Percentiles rank a stretch among this genome's conserved stretches.
Conservation (phyloP, 2,888 invertebrate genomes). For the Coenonympha arcania region DNA sequence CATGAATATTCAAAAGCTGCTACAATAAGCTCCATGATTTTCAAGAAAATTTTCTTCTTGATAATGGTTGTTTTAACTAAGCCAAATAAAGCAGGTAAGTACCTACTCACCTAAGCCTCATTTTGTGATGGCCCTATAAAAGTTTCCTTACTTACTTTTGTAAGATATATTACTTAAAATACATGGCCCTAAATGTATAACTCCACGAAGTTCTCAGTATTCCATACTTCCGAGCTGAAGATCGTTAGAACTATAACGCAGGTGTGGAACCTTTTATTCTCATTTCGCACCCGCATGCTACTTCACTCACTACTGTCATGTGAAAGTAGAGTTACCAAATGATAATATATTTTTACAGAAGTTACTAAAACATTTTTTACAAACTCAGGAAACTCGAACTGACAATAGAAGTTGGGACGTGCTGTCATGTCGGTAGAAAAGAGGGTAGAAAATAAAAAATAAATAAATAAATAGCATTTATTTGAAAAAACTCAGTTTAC, state of each 20-base stretch:
- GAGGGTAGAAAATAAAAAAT: no score
- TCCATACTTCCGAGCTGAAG: no score
- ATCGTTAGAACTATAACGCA: not conserved
- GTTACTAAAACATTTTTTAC: not conserved
- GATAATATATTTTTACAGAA: not conserved
- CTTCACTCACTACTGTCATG: constrained; percentile 1
- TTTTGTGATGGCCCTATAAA: not conserved
- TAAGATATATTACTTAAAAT: not conserved
- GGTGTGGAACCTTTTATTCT: constrained; percentile 13
- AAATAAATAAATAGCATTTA: no score
- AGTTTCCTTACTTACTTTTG: not conserved
- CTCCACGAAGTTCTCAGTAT: no score
- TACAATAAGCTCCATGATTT: not conserved
- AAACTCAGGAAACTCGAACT: no score
- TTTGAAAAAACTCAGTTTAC: no score
- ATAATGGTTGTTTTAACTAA: not conserved
- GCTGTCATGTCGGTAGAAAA: no score
- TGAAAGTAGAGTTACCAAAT: not conserved
- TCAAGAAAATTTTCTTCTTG: not conserved
- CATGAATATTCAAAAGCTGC: no score
- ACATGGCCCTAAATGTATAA: not conserved
- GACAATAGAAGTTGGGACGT: no score
- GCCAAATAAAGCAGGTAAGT: not conserved
- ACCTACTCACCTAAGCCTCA: not conserved
- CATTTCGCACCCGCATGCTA: constrained; percentile 18